Evolutionary conservation across 2,113 vertebrate species (phyloP).

Genomic region (Probosciger aterrimus): DNA sequence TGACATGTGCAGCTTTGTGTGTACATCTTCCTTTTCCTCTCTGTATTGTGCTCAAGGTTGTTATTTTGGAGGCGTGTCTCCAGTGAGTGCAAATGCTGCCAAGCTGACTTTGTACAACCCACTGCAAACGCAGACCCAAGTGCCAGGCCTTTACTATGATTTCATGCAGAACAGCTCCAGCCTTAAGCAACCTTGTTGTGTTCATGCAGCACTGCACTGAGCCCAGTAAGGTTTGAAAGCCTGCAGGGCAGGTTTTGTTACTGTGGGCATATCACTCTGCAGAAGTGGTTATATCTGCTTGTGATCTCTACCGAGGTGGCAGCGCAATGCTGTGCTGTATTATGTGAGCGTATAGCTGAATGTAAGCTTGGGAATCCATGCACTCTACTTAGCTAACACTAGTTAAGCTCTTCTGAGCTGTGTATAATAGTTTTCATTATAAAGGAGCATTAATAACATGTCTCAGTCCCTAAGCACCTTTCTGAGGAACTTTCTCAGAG

Average conservation of each 20-base stretch:
- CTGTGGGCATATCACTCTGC: not conserved
- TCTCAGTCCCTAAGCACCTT: not conserved
- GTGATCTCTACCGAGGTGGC: not conserved
- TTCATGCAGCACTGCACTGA: not conserved
- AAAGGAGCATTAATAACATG: rapidly evolving
- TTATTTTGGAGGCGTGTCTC: not conserved
- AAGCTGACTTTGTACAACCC: not conserved
- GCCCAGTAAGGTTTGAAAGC: not conserved
- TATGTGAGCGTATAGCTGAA: not conserved
- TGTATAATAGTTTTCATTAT: not conserved
- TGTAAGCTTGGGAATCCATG: not conserved
- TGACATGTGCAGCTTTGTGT: not conserved
- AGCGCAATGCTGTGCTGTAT: rapidly evolving
- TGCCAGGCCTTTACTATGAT: not conserved
- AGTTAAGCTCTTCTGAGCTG: not conserved
- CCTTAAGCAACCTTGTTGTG: not conserved
- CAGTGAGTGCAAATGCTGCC: not conserved
- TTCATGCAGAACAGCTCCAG: not conserved
- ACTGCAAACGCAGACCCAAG: not conserved
- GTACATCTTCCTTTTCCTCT: not conserved
- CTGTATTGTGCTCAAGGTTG: not conserved
- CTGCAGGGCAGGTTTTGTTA: not conserved
- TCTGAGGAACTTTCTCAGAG: not conserved
- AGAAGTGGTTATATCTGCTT: not conserved
- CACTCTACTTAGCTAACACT: not conserved